Evolutionary conservation across 2,797 vertebrate species (phyloP), one percentile per base, ranked within the genome.

Genomic region (Gouania willdenowi): DNA sequence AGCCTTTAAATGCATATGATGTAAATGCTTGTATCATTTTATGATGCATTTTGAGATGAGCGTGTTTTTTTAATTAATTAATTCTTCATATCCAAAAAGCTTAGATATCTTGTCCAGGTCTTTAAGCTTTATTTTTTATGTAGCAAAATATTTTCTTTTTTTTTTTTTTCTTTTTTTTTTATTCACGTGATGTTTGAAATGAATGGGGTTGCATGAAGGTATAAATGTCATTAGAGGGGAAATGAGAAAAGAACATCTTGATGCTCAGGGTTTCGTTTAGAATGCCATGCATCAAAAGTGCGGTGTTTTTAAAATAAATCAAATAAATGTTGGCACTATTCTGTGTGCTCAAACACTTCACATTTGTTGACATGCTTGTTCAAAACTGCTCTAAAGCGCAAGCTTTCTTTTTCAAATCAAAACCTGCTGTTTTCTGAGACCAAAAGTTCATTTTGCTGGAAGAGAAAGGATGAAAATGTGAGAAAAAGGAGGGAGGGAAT

Each of bases 381-480:
- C n/a, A n/a, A n/a, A n/a, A n/a, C n/a, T n/a, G n/a, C n/a, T n/a
- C n/a, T n/a, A n/a, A n/a, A n/a, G n/a, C n/a, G n/a, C n/a, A n/a
- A n/a, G 68, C 48, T 46, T 63, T 72, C 62, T 64, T n/a, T n/a
- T n/a, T n/a, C n/a, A n/a, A n/a, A n/a, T n/a, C n/a, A 45, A 77
- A 66, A 53, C 69, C 75, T 83, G 80, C 79, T 85, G 82, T 84
- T 84, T 79, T 80, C 81, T 78, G 76, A 83, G 83, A 89, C 87
- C 86, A 93, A 94, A n/a, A 92, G 91, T 92, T 92, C 88, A 90
- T 82, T 87, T 82, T 88, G 87, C 89, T 91, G 84, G 62, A 60
- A 78, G 74, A 80, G 69, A 75, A 45, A 18, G 31, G 21, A 45
- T 17, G 21, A 21, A 15, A 5, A 5, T 6, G 28, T 4, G 26